phyloP scores from a whole-genome alignment of 2,888 invertebrate genomes.

The Perdita meconis region DNA sequence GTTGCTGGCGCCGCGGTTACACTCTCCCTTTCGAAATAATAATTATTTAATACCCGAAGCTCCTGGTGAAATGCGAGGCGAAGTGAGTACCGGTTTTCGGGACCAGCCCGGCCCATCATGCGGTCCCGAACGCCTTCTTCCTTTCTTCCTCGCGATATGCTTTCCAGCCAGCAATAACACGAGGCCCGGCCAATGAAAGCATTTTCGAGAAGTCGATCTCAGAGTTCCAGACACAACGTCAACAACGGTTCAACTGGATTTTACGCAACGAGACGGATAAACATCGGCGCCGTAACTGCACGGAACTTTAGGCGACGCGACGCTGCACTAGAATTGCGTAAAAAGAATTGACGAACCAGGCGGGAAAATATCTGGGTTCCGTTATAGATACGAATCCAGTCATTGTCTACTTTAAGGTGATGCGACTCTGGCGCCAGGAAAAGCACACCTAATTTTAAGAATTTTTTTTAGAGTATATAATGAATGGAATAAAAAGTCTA shows the following conservation, averaged over 20 bases:
- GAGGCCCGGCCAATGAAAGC: constrained; percentile 5
- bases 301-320: background rate
- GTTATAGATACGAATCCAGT: too few species aligned
- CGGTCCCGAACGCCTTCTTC: background rate
- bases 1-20: constrained; percentile 69
- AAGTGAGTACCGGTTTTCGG: constrained; percentile 56
- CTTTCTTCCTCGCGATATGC: background rate
- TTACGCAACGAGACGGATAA: constrained; percentile 31
- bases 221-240: background rate
- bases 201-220: constrained; percentile 39
- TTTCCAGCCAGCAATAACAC: constrained; percentile 3
- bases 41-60: constrained; percentile 81
- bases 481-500: too few species aligned
- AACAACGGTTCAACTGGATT: constrained; percentile 17
- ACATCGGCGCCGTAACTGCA: constrained; percentile 7
- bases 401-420: too few species aligned
- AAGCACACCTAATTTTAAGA: too few species aligned
- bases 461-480: too few species aligned
- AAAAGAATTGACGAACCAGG: background rate
- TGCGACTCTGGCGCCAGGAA: too few species aligned
- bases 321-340: constrained; percentile 23
- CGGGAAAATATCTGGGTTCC: too few species aligned
- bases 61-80: constrained; percentile 71
- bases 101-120: constrained; percentile 15
- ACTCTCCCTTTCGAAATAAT: constrained; percentile 83